These are phyloP conservation scores for Saccostrea glomerata DNA, from an alignment of 1,140 invertebrate genomes.

Conservation along the genomic window DNA sequence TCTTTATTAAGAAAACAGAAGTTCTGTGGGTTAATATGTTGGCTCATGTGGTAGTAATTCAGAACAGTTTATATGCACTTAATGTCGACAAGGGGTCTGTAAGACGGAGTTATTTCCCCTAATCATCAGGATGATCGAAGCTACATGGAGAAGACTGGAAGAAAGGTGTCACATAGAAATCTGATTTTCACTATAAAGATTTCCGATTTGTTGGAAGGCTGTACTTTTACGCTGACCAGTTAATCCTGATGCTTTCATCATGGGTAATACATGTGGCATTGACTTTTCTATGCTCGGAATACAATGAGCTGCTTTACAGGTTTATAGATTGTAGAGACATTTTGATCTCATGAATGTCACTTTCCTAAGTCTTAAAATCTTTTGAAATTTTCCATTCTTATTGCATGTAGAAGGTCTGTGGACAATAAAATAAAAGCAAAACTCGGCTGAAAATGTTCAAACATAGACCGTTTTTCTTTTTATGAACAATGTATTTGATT, in stretches of 20 bases:
- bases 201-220: not conserved
- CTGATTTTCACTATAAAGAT: not conserved
- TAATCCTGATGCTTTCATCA: not conserved
- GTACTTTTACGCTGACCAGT: not conserved
- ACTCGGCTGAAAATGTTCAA: not conserved
- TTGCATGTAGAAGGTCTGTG: not conserved
- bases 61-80: not conserved
- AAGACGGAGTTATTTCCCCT: not conserved
- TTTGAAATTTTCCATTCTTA: not conserved
- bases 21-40: not conserved
- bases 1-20: not conserved
- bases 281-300: not conserved
- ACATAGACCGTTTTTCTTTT: not conserved
- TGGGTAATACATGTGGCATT: not conserved
- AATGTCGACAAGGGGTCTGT: not conserved
- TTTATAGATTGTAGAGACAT: not conserved
- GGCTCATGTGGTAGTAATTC: not conserved
- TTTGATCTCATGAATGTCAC: not conserved
- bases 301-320: not conserved
- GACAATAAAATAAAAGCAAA: not conserved
- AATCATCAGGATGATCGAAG: not conserved
- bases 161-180: not conserved
- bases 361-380: not conserved
- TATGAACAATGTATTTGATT: conserved; percentile 7
- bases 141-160: not conserved